These are phyloP conservation scores for Epizoanthus illoricatus DNA, from an alignment of 92 coral and sea anemone genomes.

Conservation along the genomic window DNA sequence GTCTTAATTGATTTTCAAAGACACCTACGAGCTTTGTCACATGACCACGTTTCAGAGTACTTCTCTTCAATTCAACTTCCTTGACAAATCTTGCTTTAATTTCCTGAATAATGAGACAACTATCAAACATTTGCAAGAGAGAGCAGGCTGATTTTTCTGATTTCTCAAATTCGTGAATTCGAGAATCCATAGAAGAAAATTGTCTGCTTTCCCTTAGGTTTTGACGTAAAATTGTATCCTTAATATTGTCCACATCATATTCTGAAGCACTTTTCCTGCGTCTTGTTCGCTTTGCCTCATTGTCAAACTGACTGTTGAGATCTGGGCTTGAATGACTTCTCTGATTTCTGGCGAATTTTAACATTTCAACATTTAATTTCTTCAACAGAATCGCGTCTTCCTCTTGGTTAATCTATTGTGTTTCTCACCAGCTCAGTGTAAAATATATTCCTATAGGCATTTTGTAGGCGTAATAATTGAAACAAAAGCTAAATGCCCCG, in stretches of 20 bases:
- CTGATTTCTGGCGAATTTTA: neutral
- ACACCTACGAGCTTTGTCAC: conserved; percentile 25
- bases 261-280: neutral
- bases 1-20: conserved; percentile 19
- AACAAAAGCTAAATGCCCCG: conserved; percentile 8
- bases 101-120: conserved; percentile 30
- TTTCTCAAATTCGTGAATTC: neutral
- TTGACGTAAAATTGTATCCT: neutral
- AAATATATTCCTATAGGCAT: neutral
- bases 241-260: neutral
- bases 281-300: neutral
- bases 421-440: neutral
- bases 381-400: neutral
- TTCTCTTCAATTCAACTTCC: conserved; percentile 12
- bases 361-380: neutral
- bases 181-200: conserved; percentile 22
- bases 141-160: neutral
- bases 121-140: conserved; percentile 14
- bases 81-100: conserved; percentile 33
- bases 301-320: neutral
- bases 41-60: neutral
- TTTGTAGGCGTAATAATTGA: neutral
- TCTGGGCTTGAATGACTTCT: neutral
- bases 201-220: neutral
- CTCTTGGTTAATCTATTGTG: neutral